These are phyloP conservation scores for Saccopteryx leptura DNA, from an alignment of 2,113 vertebrate species.

Conservation along the genomic window DNA sequence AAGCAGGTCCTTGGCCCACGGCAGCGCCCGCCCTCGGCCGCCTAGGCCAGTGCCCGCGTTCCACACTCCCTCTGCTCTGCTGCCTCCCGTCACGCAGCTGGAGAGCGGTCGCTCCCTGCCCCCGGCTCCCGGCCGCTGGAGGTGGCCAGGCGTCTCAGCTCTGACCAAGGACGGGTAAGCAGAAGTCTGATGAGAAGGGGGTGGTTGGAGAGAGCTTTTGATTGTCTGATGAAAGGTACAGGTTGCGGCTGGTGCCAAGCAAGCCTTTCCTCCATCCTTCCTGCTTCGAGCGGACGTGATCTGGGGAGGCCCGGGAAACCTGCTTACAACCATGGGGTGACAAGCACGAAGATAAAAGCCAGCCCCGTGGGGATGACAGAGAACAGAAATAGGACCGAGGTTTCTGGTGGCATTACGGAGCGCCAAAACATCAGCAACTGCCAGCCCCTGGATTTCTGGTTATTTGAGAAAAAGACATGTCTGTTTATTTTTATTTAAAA, in stretches of 20 bases:
- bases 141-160: background rate
- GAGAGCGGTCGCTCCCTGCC: background rate
- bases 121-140: background rate
- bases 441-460: background rate
- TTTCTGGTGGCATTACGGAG: background rate
- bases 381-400: background rate
- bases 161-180: background rate
- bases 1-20: background rate
- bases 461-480: constrained; percentile 29
- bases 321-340: background rate
- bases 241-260: background rate
- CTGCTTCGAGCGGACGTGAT: background rate
- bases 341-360: background rate
- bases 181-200: background rate
- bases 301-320: background rate
- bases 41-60: background rate
- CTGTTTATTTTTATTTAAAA: background rate
- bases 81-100: background rate
- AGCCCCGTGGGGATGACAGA: background rate
- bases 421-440: background rate
- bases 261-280: background rate
- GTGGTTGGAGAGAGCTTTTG: background rate
- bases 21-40: fast-evolving
- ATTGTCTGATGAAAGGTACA: background rate
- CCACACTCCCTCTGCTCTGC: background rate